Conservation (phyloP, 1,140 invertebrate genomes). For the Frieseomelitta varia region DNA sequence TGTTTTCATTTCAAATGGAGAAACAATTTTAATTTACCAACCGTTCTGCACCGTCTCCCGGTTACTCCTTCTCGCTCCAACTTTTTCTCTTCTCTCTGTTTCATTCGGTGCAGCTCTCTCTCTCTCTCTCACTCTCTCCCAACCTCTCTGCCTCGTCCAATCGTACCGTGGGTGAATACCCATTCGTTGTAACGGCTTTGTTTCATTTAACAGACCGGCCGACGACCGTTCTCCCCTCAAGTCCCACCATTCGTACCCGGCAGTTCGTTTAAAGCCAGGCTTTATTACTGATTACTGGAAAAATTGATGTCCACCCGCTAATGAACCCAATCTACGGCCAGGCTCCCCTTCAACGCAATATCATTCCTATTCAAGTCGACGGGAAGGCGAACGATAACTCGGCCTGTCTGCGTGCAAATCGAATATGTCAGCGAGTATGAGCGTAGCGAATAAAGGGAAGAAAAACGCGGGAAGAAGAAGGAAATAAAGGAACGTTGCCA, state of each 20-base stretch:
- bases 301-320: slow-evolving; percentile 74
- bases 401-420: slow-evolving; percentile 56
- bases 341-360: slow-evolving; percentile 48
- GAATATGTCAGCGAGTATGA: slow-evolving; percentile 56
- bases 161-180: slow-evolving; percentile 70
- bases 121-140: slow-evolving; percentile 18
- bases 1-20: slow-evolving; percentile 73
- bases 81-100: slow-evolving; percentile 53
- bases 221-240: slow-evolving; percentile 65
- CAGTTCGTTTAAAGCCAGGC: slow-evolving; percentile 71
- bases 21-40: slow-evolving; percentile 76
- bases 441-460: background rate
- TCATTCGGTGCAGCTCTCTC: slow-evolving; percentile 11
- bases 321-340: slow-evolving; percentile 68
- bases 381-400: slow-evolving; percentile 54
- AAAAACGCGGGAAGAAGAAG: background rate
- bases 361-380: slow-evolving; percentile 58
- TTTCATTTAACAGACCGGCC: slow-evolving; percentile 77
- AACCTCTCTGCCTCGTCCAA: slow-evolving; percentile 32
- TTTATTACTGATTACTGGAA: slow-evolving; percentile 78
- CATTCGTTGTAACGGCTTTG: slow-evolving; percentile 78
- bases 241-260: slow-evolving; percentile 60
- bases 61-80: slow-evolving; percentile 45
- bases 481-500: background rate
- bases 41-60: slow-evolving; percentile 53